Evolutionary conservation across 64 coral and sea anemone species (phyloP), one percentile per base, ranked within the genome.

Genomic region (Porites australiensis): DNA sequence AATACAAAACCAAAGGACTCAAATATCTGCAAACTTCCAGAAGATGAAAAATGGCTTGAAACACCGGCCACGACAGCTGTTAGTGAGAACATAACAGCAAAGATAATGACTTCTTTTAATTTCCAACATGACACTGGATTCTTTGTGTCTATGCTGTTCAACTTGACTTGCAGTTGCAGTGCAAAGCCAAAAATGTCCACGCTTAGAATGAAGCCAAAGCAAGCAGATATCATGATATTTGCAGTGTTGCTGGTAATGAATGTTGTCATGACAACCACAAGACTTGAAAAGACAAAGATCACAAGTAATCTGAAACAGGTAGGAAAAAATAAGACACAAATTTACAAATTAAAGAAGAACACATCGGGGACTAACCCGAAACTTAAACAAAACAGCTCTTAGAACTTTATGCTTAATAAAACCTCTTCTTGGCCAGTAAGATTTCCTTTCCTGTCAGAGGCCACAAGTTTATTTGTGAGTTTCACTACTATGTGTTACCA

Each of bases 191-290:
- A 94, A 19, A 99, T 72, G 64, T 99, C 88, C 54, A 67, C 64
- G n/a, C 98, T 99, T 68, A 99, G 63, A 18, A 94, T 86, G 49
- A 91, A 99, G 15, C 94, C 94, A 88, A 91, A 84, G 49, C 64
- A 79, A 10, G 90, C 57, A 23, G 88, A 20, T 8, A 94, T 62
- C 13, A 92, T 68, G 22, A 96, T 47, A 50, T 93, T 37, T 27
- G 64, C 92, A 50, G 84, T 77, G 53, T 88, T 75, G 85, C 75
- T 91, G 44, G 82, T 77, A 37, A 99, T 92, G 45, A 99, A 96
- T n/a, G 60, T 89, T 54, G 74, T 94, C 20, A 95, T 58, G 72
- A 99, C 18, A 51, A 96, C 88, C 23, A 82, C 58, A 12, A 94
- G 50, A 63, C 75, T 91, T 27, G 98, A 99, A 16, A 96, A 13